Evolutionary conservation across 2,797 vertebrate species (phyloP).

Genomic region (Cirrhinus molitorella): DNA sequence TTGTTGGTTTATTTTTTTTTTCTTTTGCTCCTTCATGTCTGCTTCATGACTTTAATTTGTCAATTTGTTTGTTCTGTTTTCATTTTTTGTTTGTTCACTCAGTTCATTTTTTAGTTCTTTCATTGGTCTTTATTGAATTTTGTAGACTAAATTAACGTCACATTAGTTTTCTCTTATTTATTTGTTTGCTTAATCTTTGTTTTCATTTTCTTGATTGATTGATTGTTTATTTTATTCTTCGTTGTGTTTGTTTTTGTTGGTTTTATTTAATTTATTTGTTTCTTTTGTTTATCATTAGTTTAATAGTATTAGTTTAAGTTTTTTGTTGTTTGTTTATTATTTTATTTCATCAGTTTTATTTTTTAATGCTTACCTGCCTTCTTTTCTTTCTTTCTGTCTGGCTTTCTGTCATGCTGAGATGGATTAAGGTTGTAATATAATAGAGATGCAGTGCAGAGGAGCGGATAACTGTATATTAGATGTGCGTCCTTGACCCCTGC

Average conservation of each 20-base stretch:
- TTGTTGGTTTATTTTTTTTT: background rate
- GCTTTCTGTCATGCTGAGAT: slow-evolving; percentile 8
- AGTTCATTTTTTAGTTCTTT: background rate
- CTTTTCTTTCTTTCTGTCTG: background rate
- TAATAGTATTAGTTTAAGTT: background rate
- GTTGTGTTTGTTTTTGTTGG: background rate
- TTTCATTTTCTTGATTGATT: no score
- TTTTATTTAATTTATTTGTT: background rate
- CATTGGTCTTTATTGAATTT: background rate
- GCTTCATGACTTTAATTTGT: no score
- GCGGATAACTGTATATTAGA: background rate
- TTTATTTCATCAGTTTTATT: background rate
- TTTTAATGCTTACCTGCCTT: background rate
- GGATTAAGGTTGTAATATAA: background rate
- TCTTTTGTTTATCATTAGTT: background rate
- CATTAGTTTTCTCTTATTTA: background rate
- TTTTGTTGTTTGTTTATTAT: background rate
- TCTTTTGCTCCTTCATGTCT: no score
- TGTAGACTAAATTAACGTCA: background rate
- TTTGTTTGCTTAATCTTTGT: background rate
- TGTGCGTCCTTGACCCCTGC: slow-evolving; percentile 23
- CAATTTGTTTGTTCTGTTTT: background rate
- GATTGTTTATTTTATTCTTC: background rate
- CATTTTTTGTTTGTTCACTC: no score
- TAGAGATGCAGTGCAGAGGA: background rate